A percentile compares a stretch with the other conserved stretches of the same genome.
phyloP scores from a whole-genome alignment of 1,140 invertebrate genomes.

The Laodelphax striatellus region DNA sequence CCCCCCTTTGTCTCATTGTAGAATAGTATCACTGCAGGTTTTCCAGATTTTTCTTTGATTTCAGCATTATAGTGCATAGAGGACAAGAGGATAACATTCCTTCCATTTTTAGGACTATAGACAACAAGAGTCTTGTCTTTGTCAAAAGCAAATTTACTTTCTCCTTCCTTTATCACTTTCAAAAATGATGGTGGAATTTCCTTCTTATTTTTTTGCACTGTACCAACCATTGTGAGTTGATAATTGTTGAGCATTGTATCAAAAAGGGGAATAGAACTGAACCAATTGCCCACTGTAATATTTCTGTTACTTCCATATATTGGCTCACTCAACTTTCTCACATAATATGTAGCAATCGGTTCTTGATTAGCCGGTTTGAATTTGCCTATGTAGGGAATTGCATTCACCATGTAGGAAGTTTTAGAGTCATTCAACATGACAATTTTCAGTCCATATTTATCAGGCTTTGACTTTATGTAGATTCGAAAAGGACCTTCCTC shows the following conservation, averaged over 20 bases:
- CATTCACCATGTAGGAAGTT: slow-evolving; percentile 16
- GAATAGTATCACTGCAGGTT: background rate
- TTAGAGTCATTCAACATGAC: slow-evolving; percentile 11
- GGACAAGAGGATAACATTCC: background rate
- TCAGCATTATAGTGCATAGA: background rate
- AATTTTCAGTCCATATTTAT: slow-evolving; percentile 20
- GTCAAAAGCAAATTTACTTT: background rate
- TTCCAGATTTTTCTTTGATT: background rate
- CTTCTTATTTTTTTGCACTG: slow-evolving; percentile 29
- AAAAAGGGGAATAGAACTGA: slow-evolving; percentile 26
- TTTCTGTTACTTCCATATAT: slow-evolving; percentile 29
- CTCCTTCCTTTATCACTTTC: background rate
- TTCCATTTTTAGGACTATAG: background rate
- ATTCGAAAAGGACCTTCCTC: slow-evolving; percentile 26
- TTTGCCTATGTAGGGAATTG: slow-evolving; percentile 24
- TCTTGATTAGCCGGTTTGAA: slow-evolving; percentile 23
- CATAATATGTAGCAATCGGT: slow-evolving; percentile 26
- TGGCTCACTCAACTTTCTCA: slow-evolving; percentile 25
- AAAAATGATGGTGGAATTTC: slow-evolving; percentile 25
- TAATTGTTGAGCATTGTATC: slow-evolving; percentile 26
- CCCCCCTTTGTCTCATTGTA: background rate
- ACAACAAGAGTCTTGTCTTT: background rate
- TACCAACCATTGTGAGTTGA: slow-evolving; percentile 29
- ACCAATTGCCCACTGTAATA: slow-evolving; percentile 32
- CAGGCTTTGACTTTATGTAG: slow-evolving; percentile 27